phyloP scores from a whole-genome alignment of 2,797 vertebrate genomes.

The Peromyscus eremicus region DNA sequence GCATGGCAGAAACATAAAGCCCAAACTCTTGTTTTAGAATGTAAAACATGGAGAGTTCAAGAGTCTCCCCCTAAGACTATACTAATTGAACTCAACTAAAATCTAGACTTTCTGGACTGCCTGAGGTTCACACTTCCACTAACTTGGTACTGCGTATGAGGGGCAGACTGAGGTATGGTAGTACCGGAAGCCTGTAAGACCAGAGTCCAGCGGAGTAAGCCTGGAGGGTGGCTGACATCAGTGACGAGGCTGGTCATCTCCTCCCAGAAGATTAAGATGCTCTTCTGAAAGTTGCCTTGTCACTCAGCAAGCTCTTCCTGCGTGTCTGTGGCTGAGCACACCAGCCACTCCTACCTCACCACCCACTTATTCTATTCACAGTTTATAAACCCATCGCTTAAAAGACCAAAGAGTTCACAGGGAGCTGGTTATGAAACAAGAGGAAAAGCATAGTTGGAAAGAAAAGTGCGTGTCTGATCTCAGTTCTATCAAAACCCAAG shows the following conservation, averaged over 20 bases:
- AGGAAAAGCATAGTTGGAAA: not conserved
- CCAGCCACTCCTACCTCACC: not conserved
- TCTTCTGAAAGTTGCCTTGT: not conserved
- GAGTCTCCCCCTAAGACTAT: not conserved
- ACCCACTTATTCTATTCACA: conserved; percentile 19
- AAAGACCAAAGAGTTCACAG: conserved; percentile 32
- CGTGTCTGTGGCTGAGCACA: not conserved
- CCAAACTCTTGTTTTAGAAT: conserved; percentile 1
- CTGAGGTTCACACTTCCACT: not conserved
- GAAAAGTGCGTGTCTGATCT: conserved; percentile 41
- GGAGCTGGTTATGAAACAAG: conserved; percentile 44
- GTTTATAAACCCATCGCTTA: conserved; percentile 27
- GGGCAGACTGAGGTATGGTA: not conserved
- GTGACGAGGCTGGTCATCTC: not conserved
- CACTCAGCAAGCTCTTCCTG: not conserved
- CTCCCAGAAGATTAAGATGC: not conserved
- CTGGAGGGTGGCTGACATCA: not conserved
- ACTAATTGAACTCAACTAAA: not conserved
- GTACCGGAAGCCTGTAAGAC: not conserved
- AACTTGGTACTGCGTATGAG: not conserved
- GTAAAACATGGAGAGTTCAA: not conserved
- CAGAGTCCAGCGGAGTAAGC: not conserved
- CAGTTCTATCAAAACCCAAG: conserved; percentile 1
- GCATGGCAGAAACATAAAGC: not conserved
- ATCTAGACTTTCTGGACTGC: not conserved